Base-by-base conservation (phyloP, 2,113 vertebrate species). In the Neotragus pygmaeus region DNA sequence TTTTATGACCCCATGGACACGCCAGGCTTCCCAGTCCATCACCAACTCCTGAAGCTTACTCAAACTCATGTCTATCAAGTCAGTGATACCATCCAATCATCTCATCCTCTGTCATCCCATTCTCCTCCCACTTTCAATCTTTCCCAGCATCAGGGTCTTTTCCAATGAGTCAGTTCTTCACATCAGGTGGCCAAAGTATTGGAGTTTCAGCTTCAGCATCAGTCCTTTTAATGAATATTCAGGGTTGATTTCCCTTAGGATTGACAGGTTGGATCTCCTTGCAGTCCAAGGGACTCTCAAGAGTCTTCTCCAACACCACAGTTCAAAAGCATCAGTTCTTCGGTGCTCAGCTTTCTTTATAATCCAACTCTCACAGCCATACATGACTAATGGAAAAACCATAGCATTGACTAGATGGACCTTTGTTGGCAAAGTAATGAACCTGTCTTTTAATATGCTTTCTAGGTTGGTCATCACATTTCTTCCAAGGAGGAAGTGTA, bases 21-120 rank as follows among this genome's bases (percentile, higher is more conserved):
- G 2, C 19, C 66, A 70, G n/a, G n/a, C n/a, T 36, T 70, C n/a
- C n/a, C 19, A 70, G 66, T 70, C 66, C 19, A 70, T 70, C 10
- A 36, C 4, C 66, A 70, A 23, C 66, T 36, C 4, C 66, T 70
- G n/a, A 70, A 70, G 66, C n/a, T 70, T 70, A 70, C n/a, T 70
- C n/a, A 70, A 39, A 39, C n/a, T 70, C 66, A 39, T 12, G 19
- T 70, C 66, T 33, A 36, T 70, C n/a, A 70, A 39, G n/a, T 70
- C 19, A 70, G n/a, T 12, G 19, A 70, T 70, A 36, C 19, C 19
- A 70, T 70, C 5, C 19, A 11, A 70, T 5, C n/a, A 70, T 70
- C n/a, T 70, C n/a, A 70, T 36, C n/a, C n/a, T 36, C 8, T 36
- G 64, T 21, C 5, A 0, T 23, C 66, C n/a, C 5, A 0, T 70